Percentiles rank a stretch among this genome's conserved stretches.
Conservation (phyloP, 2,888 invertebrate species). For the Laothoe populi region DNA sequence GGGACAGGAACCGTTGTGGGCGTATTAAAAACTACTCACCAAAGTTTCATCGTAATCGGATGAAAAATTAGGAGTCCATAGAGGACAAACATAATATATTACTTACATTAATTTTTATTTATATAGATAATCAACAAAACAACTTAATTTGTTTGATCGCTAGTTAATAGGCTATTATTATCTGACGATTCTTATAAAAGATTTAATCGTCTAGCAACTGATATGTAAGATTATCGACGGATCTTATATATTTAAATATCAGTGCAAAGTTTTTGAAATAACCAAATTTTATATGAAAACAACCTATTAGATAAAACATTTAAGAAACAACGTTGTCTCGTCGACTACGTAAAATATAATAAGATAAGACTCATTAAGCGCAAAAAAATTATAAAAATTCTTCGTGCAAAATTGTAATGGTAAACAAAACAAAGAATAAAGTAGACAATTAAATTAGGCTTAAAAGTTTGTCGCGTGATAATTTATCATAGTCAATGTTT, state of each 20-base stretch:
- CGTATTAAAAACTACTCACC: too few relatives aligned
- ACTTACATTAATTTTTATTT: too few relatives aligned
- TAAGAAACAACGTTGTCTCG: background rate
- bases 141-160: too few relatives aligned
- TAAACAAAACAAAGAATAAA: slow-evolving; percentile 19
- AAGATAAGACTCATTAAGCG: slow-evolving; percentile 28
- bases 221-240: background rate
- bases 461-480: slow-evolving; percentile 40
- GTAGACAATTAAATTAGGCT: slow-evolving; percentile 40
- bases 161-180: too few relatives aligned
- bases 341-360: background rate
- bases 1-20: too few relatives aligned
- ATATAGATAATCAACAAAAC: too few relatives aligned
- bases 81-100: too few relatives aligned
- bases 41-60: too few relatives aligned
- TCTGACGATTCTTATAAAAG: too few relatives aligned
- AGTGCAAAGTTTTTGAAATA: too few relatives aligned
- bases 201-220: background rate
- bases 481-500: slow-evolving; percentile 50
- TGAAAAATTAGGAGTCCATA: too few relatives aligned
- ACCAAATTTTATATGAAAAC: background rate
- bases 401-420: slow-evolving; percentile 19
- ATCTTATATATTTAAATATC: too few relatives aligned
- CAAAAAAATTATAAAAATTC: slow-evolving; percentile 19
- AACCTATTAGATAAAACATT: background rate